A percentile compares a stretch with the other conserved stretches of the same genome.
These are phyloP conservation scores for Tetropium fuscum DNA, from an alignment of 2,888 invertebrate species.

Conservation along the genomic window DNA sequence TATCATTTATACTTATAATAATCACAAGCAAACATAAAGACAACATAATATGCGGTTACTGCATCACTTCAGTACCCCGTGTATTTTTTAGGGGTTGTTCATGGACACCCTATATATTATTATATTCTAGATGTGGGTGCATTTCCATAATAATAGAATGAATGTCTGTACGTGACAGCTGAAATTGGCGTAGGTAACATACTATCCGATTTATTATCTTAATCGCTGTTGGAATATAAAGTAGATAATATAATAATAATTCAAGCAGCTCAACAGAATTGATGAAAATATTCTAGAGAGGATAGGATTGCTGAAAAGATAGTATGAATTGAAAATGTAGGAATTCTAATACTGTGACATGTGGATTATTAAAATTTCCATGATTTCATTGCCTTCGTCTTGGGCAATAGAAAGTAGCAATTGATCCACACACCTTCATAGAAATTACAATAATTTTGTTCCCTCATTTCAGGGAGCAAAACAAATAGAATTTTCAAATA, in stretches of 20 bases:
- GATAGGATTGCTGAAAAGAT: slow-evolving; percentile 1
- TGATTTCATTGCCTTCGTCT: neutral
- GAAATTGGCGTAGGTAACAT: slow-evolving; percentile 9
- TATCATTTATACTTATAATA: too few relatives aligned
- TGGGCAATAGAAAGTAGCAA: neutral
- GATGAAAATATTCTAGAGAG: slow-evolving; percentile 17
- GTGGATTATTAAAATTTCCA: neutral
- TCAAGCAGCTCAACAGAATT: neutral
- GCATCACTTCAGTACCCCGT: too few relatives aligned
- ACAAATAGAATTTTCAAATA: too few relatives aligned
- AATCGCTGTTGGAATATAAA: slow-evolving; percentile 16
- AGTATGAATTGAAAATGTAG: neutral
- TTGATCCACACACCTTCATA: too few relatives aligned
- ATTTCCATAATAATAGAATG: slow-evolving; percentile 21
- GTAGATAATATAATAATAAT: slow-evolving; percentile 19
- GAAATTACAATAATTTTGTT: too few relatives aligned
- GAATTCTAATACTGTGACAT: neutral
- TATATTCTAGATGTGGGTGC: neutral
- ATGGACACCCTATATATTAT: neutral
- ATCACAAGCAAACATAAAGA: too few relatives aligned
- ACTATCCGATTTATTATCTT: slow-evolving; percentile 18
- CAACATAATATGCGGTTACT: too few relatives aligned
- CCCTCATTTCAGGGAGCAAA: too few relatives aligned
- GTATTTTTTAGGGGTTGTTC: too few relatives aligned
- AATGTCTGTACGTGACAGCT: slow-evolving; percentile 13